phyloP scores from a whole-genome alignment of 2,888 invertebrate genomes.

The Rhagium mordax region DNA sequence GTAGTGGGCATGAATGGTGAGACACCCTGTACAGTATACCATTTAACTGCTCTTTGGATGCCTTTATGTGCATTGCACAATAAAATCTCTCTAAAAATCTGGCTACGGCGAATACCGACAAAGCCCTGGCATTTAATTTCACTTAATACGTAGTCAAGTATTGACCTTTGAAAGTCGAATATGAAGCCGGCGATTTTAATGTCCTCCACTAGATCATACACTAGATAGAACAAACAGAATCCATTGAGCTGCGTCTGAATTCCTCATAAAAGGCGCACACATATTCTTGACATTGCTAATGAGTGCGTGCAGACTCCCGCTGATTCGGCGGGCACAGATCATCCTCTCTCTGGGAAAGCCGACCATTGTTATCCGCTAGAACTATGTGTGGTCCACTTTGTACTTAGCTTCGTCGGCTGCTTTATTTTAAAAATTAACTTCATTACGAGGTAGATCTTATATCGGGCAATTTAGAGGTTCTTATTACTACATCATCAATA shows the following conservation, averaged over 20 bases:
- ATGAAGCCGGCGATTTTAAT: background rate
- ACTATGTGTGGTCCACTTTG: slow-evolving; percentile 65
- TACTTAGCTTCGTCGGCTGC: slow-evolving; percentile 41
- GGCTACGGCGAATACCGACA: background rate
- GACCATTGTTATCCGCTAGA: slow-evolving; percentile 59
- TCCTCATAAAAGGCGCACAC: slow-evolving; percentile 47
- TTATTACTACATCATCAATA: background rate
- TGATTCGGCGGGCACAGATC: slow-evolving; percentile 60
- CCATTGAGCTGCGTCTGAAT: slow-evolving; percentile 36
- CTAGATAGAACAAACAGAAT: slow-evolving; percentile 16
- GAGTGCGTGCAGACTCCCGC: slow-evolving; percentile 68
- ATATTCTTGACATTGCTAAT: slow-evolving; percentile 66
- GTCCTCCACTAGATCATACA: background rate
- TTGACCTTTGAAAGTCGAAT: background rate
- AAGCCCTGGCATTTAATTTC: background rate
- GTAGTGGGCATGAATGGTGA: too few relatives aligned
- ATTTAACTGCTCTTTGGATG: background rate
- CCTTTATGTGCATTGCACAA: background rate
- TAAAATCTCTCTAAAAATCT: background rate
- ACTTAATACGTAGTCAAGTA: background rate
- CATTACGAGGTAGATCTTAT: background rate
- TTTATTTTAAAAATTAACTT: background rate
- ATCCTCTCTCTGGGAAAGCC: slow-evolving; percentile 59
- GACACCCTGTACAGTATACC: background rate
- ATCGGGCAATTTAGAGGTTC: background rate